Evolutionary conservation across 2,113 vertebrate species (phyloP).

Genomic region (Channa argus): DNA sequence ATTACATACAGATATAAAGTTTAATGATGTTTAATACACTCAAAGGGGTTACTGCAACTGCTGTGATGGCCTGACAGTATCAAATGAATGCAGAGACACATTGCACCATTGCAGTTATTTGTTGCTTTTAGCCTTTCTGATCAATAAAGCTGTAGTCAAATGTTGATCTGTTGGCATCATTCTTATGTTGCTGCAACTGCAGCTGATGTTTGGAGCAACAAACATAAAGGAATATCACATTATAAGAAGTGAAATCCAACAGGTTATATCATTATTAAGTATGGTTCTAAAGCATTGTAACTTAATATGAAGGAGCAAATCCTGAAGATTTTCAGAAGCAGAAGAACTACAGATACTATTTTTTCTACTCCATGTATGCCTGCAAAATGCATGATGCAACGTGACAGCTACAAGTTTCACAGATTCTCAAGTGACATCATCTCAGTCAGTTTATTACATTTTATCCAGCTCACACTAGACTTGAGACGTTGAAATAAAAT

Average conservation of each 20-base stretch:
- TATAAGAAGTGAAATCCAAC: neutral
- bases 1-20: neutral
- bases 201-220: conserved; percentile 17
- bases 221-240: conserved; percentile 5
- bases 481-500: too few relatives aligned
- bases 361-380: too few relatives aligned
- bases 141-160: conserved; percentile 47
- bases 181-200: conserved; percentile 12
- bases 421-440: too few relatives aligned
- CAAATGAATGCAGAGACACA: neutral
- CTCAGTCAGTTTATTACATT: too few relatives aligned
- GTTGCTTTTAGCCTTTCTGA: conserved; percentile 36
- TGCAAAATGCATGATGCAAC: too few relatives aligned
- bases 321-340: too few relatives aligned
- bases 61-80: neutral
- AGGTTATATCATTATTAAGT: conserved; percentile 4
- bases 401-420: too few relatives aligned
- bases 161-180: conserved; percentile 36
- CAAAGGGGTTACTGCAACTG: neutral
- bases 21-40: neutral
- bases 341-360: too few relatives aligned
- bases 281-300: neutral
- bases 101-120: conserved; percentile 15
- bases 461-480: too few relatives aligned
- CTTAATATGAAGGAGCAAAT: too few relatives aligned